Base-by-base conservation (phyloP, 2,888 invertebrate species). In the Xanthia icteritia region DNA sequence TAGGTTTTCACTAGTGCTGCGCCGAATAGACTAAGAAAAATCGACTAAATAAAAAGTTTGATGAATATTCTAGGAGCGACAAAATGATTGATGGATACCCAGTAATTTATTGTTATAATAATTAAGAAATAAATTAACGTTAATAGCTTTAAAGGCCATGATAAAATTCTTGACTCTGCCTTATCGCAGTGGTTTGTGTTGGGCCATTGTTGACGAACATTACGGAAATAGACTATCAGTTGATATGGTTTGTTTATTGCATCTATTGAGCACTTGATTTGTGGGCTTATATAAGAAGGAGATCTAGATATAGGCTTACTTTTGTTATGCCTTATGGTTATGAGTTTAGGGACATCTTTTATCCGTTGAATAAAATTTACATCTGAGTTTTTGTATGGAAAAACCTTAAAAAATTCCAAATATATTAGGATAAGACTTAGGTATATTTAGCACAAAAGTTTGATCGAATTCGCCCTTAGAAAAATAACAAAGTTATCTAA, bases 111-210 rank as follows among this genome's bases (percentile, higher is more conserved):
- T 58, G 66, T 42, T 45, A 39, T 67, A 79, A 58, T 83, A 73
- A 84, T 78, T 78, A 67, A 61, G 58, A 74, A 65, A 77, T 85
- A 83, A 82, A 79, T 85, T 81, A 86, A 77, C 42, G 69, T 64
- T 82, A 81, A 82, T 82, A 77, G 80, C 69, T 81, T 73, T 84
- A 77, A 67, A 80, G 73, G 74, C 36, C 31, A 31, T 77, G 83
- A 87, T 86, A 85, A 85, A 85, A 87, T 87, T 86, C 81, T 80
- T 77, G 79, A 75, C 78, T 83, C 70, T 39, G n/a, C 45, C 70
- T 87, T 86, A 86, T 86, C 86, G 39, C 42, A 36, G 76, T 68
- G 64, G 77, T 68, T 86, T 79, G 82, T 67, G 76, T 76, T 78
- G 70, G 82, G 66, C 77, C 56, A 68, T 64, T 71, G 76, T 82